Percentiles rank a stretch among this genome's conserved stretches.
Evolutionary conservation across 2,888 invertebrate genomes (phyloP).

Genomic region (Holacanthella duospinosa): DNA sequence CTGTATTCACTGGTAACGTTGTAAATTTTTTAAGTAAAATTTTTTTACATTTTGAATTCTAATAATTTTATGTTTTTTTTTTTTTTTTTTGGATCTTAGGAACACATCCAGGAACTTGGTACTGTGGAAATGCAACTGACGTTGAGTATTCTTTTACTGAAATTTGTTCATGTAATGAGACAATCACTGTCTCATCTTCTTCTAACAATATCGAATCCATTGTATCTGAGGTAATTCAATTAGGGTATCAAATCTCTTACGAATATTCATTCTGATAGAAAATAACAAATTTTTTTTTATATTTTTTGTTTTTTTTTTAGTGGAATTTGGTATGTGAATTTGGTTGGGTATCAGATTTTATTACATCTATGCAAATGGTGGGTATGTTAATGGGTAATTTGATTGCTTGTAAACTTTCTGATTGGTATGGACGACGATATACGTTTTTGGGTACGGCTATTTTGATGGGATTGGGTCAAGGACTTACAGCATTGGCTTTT

Average conservation of each 20-base stretch:
- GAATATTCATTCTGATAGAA: no score
- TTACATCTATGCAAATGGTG: constrained; percentile 30
- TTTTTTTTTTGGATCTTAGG: constrained; percentile 11
- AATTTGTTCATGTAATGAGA: constrained; percentile 26
- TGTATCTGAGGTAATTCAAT: constrained; percentile 23
- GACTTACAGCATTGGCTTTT: constrained; percentile 12
- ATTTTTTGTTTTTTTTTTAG: constrained; percentile 9
- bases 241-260: neutral
- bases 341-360: constrained; percentile 30
- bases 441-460: constrained; percentile 14
- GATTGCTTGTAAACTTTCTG: constrained; percentile 28
- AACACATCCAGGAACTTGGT: constrained; percentile 24
- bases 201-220: constrained; percentile 15
- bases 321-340: constrained; percentile 30
- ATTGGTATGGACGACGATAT: constrained; percentile 23
- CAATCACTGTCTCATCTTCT: constrained; percentile 9
- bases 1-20: constrained; percentile 12
- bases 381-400: constrained; percentile 34
- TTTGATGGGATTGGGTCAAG: constrained; percentile 17
- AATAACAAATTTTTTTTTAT: constrained; percentile 3
- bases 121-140: constrained; percentile 17
- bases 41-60: neutral
- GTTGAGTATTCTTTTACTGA: constrained; percentile 14
- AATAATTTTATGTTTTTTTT: neutral
- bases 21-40: no score